These are phyloP conservation scores for Dryas iulia DNA, from an alignment of 1,140 invertebrate genomes.

Conservation along the genomic window DNA sequence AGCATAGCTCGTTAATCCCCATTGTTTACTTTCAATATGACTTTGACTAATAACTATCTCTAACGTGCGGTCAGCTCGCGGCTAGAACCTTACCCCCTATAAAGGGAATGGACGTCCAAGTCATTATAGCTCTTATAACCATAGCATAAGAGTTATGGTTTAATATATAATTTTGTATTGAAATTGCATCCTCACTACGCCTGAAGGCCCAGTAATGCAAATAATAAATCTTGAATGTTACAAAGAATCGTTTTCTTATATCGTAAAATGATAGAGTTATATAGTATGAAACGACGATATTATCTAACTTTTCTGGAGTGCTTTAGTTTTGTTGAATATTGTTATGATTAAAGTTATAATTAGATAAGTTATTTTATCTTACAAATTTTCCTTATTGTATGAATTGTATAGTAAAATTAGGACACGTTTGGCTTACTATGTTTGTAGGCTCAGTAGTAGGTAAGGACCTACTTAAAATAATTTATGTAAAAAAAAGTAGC, in stretches of 20 bases:
- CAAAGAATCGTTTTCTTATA: constrained; percentile 1
- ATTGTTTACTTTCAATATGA: constrained; percentile 44
- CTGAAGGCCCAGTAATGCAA: constrained; percentile 21
- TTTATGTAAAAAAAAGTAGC: too few relatives aligned
- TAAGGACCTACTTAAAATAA: too few relatives aligned
- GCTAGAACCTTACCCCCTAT: not conserved
- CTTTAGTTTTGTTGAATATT: not conserved
- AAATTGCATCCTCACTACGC: constrained; percentile 30
- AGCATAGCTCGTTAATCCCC: constrained; percentile 30
- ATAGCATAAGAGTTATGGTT: not conserved
- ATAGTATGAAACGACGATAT: not conserved
- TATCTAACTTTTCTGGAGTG: not conserved
- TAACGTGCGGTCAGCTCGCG: constrained; percentile 36
- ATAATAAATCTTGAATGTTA: constrained; percentile 22
- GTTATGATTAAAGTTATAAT: not conserved
- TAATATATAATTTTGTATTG: constrained; percentile 16
- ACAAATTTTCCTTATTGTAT: not conserved
- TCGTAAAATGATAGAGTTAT: not conserved
- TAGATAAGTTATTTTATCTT: not conserved
- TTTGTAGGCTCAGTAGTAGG: too few relatives aligned
- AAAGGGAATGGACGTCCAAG: constrained; percentile 8
- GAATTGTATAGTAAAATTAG: too few relatives aligned
- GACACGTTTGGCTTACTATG: too few relatives aligned
- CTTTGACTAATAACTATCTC: constrained; percentile 48
- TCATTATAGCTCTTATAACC: constrained; percentile 14